Conservation (phyloP, 2,888 invertebrate genomes). For the Blomia tropicalis region DNA sequence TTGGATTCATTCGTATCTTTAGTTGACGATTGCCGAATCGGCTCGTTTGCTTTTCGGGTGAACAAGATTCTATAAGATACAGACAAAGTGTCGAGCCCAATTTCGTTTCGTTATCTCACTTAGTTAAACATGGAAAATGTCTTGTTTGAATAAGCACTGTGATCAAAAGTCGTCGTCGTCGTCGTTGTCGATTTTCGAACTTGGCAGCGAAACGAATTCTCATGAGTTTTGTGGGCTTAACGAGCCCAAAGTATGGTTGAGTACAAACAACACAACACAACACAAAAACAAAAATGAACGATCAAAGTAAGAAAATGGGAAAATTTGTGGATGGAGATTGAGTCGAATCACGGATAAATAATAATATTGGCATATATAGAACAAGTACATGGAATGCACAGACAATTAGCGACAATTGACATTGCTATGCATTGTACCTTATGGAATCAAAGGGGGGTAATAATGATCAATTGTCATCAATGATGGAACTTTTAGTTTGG, state of each 20-base stretch:
- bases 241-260: background rate
- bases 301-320: background rate
- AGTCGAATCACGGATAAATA: no score
- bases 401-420: no score
- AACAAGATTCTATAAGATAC: background rate
- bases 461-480: no score
- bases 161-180: no score
- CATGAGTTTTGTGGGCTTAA: background rate
- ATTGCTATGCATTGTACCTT: no score
- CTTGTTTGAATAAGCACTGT: background rate
- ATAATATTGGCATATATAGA: no score
- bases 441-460: no score
- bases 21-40: background rate
- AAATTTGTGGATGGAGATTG: no score
- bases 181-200: no score
- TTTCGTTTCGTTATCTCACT: background rate
- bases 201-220: background rate
- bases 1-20: no score
- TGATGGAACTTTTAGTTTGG: no score
- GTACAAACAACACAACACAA: background rate
- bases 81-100: background rate
- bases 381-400: background rate
- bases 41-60: no score
- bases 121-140: background rate
- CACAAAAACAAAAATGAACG: background rate